A percentile compares a stretch with the other conserved stretches of the same genome.
Evolutionary conservation across 2,797 vertebrate genomes (phyloP).

Genomic region (Gymnopithys bicolor): DNA sequence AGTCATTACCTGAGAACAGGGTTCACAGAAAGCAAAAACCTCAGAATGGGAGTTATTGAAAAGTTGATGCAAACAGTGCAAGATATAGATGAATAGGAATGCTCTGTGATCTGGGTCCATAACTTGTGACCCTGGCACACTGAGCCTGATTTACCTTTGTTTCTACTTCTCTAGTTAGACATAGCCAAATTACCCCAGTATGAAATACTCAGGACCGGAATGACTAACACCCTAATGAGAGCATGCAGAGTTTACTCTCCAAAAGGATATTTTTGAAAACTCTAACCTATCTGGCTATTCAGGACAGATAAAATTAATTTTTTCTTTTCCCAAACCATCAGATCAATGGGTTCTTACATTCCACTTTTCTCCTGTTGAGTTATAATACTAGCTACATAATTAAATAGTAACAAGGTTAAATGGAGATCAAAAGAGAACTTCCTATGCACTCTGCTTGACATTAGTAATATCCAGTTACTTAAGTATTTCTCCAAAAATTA

Average conservation of each 20-base stretch:
- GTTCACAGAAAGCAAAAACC: not conserved
- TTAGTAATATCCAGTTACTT: not conserved
- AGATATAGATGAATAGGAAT: not conserved
- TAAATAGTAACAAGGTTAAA: constrained; percentile 2
- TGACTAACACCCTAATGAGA: not conserved
- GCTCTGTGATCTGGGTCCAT: not conserved
- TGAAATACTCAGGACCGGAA: not conserved
- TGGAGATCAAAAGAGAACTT: not conserved
- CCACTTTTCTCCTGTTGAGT: not conserved
- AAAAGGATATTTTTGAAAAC: not conserved
- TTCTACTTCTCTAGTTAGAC: not conserved
- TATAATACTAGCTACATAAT: not conserved
- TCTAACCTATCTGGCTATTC: not conserved
- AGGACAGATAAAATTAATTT: not conserved
- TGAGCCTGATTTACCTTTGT: not conserved
- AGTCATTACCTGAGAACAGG: not conserved
- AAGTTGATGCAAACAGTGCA: not conserved
- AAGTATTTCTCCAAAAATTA: not conserved
- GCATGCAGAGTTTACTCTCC: not conserved
- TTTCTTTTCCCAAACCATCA: not conserved
- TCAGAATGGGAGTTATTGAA: not conserved
- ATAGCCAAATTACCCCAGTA: not conserved
- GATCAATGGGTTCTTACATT: not conserved
- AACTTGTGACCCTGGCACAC: not conserved
- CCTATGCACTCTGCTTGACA: not conserved